A percentile compares a stretch with the other conserved stretches of the same genome.
These are phyloP conservation scores for Drosophila stalkeri DNA, from an alignment of 2,888 invertebrate genomes.

Conservation along the genomic window DNA sequence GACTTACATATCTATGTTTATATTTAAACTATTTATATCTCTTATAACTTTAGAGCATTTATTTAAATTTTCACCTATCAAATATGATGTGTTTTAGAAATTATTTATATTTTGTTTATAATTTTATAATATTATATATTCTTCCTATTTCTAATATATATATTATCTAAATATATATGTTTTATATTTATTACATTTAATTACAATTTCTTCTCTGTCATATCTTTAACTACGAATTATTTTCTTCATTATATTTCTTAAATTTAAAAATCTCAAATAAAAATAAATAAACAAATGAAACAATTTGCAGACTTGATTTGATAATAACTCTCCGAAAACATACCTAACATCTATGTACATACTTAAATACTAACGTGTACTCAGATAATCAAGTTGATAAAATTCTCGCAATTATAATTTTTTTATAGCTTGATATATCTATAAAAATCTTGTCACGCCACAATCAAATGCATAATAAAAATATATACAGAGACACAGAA, in stretches of 20 bases:
- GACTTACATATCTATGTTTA: too few relatives aligned
- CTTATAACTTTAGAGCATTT: neutral
- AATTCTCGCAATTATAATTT: slow-evolving; percentile 28
- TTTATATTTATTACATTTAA: neutral
- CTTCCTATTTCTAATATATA: neutral
- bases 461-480: neutral
- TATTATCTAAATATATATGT: neutral
- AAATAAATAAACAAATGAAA: neutral
- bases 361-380: neutral
- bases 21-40: neutral
- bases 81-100: too few relatives aligned
- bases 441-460: slow-evolving; percentile 30
- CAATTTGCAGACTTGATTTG: slow-evolving; percentile 10
- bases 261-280: neutral
- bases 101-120: neutral
- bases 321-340: neutral
- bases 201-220: neutral
- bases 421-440: slow-evolving; percentile 7
- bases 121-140: neutral
- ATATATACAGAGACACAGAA: neutral
- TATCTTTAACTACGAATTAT: neutral
- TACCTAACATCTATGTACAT: neutral
- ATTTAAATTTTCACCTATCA: neutral
- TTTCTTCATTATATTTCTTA: neutral
- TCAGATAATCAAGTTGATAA: slow-evolving; percentile 33